Conservation (phyloP, 1,140 invertebrate species). For the Penaeus indicus region DNA sequence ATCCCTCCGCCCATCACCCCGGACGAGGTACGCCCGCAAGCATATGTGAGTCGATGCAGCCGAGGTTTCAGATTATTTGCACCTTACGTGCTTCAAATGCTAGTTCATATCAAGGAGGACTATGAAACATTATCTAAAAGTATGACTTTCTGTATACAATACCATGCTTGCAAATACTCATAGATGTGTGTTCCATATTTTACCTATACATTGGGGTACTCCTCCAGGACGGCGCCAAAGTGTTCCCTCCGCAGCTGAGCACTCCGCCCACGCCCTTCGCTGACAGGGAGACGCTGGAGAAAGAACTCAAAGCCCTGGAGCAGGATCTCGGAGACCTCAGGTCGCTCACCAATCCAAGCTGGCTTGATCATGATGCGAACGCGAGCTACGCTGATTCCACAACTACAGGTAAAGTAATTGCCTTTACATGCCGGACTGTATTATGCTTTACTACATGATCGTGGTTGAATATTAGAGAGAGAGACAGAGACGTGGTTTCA, state of each 20-base stretch:
- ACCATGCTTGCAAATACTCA: too few relatives aligned
- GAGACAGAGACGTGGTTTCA: too few relatives aligned
- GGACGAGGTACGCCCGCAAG: slow-evolving; percentile 74
- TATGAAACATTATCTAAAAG: too few relatives aligned
- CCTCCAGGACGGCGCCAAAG: slow-evolving; percentile 62
- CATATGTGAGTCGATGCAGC: too few relatives aligned
- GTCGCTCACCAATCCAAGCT: slow-evolving; percentile 52
- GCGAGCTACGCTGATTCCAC: slow-evolving; percentile 48
- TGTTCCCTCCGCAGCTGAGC: slow-evolving; percentile 69
- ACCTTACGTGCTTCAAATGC: too few relatives aligned
- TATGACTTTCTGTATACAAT: too few relatives aligned
- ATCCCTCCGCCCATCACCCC: slow-evolving; percentile 87
- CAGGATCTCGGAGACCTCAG: slow-evolving; percentile 54
- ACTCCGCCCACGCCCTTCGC: slow-evolving; percentile 81
- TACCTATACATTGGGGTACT: background rate
- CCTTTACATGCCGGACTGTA: background rate
- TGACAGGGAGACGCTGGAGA: slow-evolving; percentile 72
- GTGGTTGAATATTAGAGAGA: too few relatives aligned
- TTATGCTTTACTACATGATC: background rate
- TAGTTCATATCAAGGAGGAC: too few relatives aligned
- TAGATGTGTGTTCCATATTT: too few relatives aligned
- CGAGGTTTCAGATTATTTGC: too few relatives aligned
- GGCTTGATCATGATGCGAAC: slow-evolving; percentile 48
- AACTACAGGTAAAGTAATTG: slow-evolving; percentile 25
- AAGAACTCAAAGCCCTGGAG: slow-evolving; percentile 68